These are phyloP conservation scores for Hydra vulgaris DNA, from an alignment of 30 jellyfish, hydroid and myxozoan genomes.

Conservation along the genomic window DNA sequence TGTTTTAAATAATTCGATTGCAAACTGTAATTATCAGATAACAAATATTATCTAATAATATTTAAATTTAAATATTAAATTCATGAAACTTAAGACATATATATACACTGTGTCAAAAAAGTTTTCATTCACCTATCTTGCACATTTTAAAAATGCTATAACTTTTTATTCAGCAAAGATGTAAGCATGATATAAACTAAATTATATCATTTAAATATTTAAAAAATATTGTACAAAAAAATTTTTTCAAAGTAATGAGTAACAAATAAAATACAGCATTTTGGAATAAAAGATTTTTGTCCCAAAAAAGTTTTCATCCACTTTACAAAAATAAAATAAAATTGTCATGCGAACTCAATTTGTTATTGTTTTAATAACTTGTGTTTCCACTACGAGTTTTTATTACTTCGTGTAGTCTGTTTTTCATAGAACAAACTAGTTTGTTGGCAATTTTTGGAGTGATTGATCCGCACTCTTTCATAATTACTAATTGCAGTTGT, in stretches of 20 bases:
- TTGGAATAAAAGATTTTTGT: not conserved
- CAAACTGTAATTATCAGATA: too few species aligned
- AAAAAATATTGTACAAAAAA: not conserved
- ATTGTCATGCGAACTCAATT: not conserved
- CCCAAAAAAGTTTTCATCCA: not conserved
- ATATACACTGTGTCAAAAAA: not conserved
- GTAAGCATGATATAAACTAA: not conserved
- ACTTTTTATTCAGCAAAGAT: not conserved
- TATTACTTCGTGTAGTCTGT: not conserved
- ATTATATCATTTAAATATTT: not conserved
- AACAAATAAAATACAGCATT: not conserved
- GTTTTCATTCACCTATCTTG: not conserved
- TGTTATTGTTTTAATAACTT: not conserved
- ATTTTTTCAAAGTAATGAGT: not conserved
- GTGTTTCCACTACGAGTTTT: not conserved
- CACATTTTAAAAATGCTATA: not conserved
- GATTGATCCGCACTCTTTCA: not conserved
- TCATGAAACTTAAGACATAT: too few species aligned
- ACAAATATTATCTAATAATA: too few species aligned
- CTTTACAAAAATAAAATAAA: not conserved
- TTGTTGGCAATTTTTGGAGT: not conserved
- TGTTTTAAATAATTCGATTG: too few species aligned
- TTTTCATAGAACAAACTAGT: not conserved
- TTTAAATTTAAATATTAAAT: too few species aligned
- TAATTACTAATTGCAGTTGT: not conserved